Conservation (phyloP, 2,113 vertebrate genomes). For the Astatoreochromis straeleni region DNA sequence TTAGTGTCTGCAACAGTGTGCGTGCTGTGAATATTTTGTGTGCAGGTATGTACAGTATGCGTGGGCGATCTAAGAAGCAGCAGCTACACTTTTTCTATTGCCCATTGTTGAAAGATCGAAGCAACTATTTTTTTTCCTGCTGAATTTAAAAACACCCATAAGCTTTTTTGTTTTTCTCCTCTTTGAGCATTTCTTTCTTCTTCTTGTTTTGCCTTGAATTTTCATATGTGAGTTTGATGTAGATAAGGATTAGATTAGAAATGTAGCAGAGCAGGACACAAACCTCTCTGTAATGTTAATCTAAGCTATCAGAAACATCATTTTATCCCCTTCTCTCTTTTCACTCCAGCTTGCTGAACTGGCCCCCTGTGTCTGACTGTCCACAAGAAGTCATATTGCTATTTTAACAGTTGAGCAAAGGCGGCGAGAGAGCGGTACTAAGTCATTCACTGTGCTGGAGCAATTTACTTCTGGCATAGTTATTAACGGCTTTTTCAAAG, state of each 20-base stretch:
- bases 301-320: not conserved
- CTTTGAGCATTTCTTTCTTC: not conserved
- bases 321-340: not conserved
- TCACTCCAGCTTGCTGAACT: not conserved
- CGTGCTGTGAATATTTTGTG: not conserved
- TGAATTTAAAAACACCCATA: not conserved
- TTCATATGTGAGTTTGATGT: not conserved
- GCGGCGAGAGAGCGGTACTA: not conserved
- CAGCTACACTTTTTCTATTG: not conserved
- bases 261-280: not conserved
- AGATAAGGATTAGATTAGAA: not conserved
- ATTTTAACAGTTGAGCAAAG: slow-evolving; percentile 11
- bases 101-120: not conserved
- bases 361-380: not conserved
- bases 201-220: not conserved
- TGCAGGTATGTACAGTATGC: not conserved
- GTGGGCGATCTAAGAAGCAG: slow-evolving; percentile 19
- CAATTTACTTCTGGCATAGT: slow-evolving; percentile 44
- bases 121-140: not conserved
- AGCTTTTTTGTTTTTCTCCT: not conserved
- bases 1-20: not conserved
- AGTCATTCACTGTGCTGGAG: slow-evolving; percentile 29
- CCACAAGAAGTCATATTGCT: slow-evolving; percentile 18
- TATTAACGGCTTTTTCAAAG: slow-evolving; percentile 55
- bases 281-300: not conserved